Evolutionary conservation across 2,113 vertebrate species (phyloP).

Genomic region (Triplophysa rosa): DNA sequence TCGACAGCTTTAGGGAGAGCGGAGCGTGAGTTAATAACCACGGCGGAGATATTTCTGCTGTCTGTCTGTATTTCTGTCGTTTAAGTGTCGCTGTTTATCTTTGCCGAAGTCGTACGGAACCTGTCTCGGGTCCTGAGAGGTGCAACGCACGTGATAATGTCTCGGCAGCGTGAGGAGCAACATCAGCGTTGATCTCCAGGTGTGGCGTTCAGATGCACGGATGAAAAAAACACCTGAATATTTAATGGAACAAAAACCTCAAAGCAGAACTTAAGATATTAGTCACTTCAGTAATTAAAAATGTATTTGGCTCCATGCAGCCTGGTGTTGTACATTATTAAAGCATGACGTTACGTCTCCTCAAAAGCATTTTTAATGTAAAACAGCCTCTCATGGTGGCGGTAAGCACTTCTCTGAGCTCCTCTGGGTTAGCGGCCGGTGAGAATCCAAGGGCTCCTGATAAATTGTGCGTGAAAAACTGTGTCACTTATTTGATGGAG

Average conservation of each 20-base stretch:
- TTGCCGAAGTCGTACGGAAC: neutral
- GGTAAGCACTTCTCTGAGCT: constrained; percentile 82
- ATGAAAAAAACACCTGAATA: constrained; percentile 88
- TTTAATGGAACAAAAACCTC: constrained; percentile 99
- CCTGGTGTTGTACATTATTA: constrained; percentile 96
- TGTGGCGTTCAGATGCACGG: constrained; percentile 36
- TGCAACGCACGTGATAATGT: neutral
- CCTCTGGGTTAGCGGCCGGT: constrained; percentile 88
- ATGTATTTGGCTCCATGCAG: constrained; percentile 97
- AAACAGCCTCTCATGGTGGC: constrained; percentile 88
- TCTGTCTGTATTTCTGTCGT: neutral
- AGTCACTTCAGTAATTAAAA: constrained; percentile 99
- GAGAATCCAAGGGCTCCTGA: constrained; percentile 74
- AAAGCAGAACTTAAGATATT: constrained; percentile 98
- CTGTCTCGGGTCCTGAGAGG: neutral
- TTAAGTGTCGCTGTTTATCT: neutral
- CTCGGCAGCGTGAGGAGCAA: neutral
- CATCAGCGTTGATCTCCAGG: neutral
- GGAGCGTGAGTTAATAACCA: neutral
- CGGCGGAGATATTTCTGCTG: neutral
- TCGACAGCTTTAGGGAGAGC: neutral
- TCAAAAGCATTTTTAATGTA: constrained; percentile 98
- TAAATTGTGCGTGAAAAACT: constrained; percentile 2
- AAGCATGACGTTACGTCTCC: constrained; percentile 92
- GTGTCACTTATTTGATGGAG: constrained; percentile 27